Base-by-base conservation (phyloP, 2,888 invertebrate species). In the Acleris laterana region DNA sequence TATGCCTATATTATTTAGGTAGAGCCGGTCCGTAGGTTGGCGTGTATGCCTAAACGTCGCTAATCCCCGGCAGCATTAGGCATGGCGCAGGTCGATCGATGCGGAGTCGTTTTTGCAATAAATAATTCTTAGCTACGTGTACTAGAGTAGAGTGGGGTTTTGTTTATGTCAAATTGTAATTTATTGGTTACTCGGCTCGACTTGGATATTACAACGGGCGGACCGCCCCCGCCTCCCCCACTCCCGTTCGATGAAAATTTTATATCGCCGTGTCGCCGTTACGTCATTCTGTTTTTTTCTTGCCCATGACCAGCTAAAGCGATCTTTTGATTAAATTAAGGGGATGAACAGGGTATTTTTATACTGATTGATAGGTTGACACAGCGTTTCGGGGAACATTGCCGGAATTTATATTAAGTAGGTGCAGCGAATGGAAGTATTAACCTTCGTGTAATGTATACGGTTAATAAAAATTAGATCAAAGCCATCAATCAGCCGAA, bases 271-370 rank as follows among this genome's bases (percentile, higher is more conserved):
- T 87, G 83, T 85, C 79, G 84, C 79, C 84, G 88, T 89, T 82
- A 83, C 88, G 88, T 92, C 90, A 88, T 90, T 76, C 83, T 76
- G 84, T 87, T 92, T 90, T 75, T 91, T 91, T 91, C 89, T 89
- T 86, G 80, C 79, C 83, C 89, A 81, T 83, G 88, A 87, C 87
- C 86, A 83, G 87, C 89, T 82, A 79, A 88, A 91, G 88, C 90
- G 90, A 89, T 89, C 88, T 90, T 90, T 91, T 90, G 93, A 93
- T 93, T 92, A 92, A 92, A 93, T 92, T 90, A 89, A 87, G 88
- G 91, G 90, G 90, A 89, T 90, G 89, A 89, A 84, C 85, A 71
- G 85, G 85, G 89, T 89, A 92, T 90, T 90, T 92, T 89, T 89
- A 90, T 89, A 88, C 86, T 93, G 91, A 92, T 90, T 89, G 90